These are phyloP conservation scores for Lepus townsendii DNA, from an alignment of 2,797 vertebrate genomes.

Conservation along the genomic window DNA sequence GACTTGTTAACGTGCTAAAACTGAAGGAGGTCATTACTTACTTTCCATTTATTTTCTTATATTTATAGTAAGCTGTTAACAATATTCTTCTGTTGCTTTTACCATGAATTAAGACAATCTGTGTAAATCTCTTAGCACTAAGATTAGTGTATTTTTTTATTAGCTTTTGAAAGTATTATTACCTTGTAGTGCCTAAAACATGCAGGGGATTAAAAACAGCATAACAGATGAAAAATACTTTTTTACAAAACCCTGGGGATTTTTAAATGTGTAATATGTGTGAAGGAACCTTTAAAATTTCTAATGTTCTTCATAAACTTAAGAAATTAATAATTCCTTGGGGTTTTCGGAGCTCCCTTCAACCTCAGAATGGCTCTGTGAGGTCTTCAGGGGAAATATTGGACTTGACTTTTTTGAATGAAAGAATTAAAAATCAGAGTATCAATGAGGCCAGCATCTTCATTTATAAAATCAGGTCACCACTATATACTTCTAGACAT, in stretches of 20 bases:
- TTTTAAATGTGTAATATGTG: slow-evolving; percentile 41
- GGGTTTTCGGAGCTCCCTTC: slow-evolving; percentile 35
- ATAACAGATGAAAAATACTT: slow-evolving; percentile 54
- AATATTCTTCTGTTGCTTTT: slow-evolving; percentile 30
- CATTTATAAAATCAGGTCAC: background rate
- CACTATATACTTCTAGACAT: background rate
- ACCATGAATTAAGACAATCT: slow-evolving; percentile 35
- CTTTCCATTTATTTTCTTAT: slow-evolving; percentile 49
- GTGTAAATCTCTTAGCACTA: background rate
- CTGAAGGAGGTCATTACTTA: slow-evolving; percentile 44
- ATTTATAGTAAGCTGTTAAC: slow-evolving; percentile 51
- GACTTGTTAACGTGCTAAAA: slow-evolving; percentile 37
- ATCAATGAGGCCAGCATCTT: background rate
- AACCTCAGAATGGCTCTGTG: slow-evolving; percentile 24
- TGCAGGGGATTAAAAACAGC: slow-evolving; percentile 43
- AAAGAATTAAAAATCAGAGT: background rate
- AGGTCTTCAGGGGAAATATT: slow-evolving; percentile 37
- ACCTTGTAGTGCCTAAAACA: slow-evolving; percentile 3
- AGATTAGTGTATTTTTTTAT: slow-evolving; percentile 55
- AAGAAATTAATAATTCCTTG: slow-evolving; percentile 67
- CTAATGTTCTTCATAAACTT: slow-evolving; percentile 62
- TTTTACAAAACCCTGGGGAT: slow-evolving; percentile 14
- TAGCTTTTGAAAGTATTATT: slow-evolving; percentile 61
- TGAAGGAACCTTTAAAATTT: slow-evolving; percentile 49
- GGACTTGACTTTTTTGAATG: slow-evolving; percentile 23